Evolutionary conservation across 92 coral and sea anemone species (phyloP), one percentile per base, ranked within the genome.

Genomic region (Umimayanthus kanabou): DNA sequence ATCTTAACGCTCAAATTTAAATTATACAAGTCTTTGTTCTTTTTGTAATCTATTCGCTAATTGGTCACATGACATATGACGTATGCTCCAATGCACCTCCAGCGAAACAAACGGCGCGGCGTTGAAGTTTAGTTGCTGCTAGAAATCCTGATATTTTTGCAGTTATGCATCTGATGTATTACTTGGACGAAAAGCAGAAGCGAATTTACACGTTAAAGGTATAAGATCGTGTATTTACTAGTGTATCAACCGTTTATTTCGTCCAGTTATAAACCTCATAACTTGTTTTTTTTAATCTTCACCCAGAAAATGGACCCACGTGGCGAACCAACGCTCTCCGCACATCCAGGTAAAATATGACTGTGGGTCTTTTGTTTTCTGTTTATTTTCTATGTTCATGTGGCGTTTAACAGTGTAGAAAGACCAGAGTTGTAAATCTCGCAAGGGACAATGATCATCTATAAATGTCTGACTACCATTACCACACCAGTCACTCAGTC

Each of bases 201-300:
- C 95, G 99, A 75, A 69, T 97, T 86, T 97, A 97, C 85, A 97
- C 99, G 9, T 75, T 97, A 47, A 92, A 97, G 97, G 99, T 97
- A 88, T 67, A 82, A 69, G 16, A 50, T 20, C 22, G 25, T 9
- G 47, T 87, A 50, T 43, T 79, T 40, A 76, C 1, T 30, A 57
- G 15, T 75, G 55, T 43, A 25, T 30, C 28, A 28, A 16, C 3
- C 9, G 22, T 18, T 39, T 86, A 14, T 1, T 80, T 47, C 33
- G 1, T n/a, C 26, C 23, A 79, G 15, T 66, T 20, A 6, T 15
- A 2, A 53, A 18, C 20, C n/a, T 18, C n/a, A 22, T 26, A 58
- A 29, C 29, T 80, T 29, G 58, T 53, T 16, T 53, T 85, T 33
- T 55, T 72, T 85, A 42, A 28, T 50, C 28, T 86, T 61, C 80